These are phyloP conservation scores for Drosophila peninsularis DNA, from an alignment of 2,888 invertebrate species.

Conservation along the genomic window DNA sequence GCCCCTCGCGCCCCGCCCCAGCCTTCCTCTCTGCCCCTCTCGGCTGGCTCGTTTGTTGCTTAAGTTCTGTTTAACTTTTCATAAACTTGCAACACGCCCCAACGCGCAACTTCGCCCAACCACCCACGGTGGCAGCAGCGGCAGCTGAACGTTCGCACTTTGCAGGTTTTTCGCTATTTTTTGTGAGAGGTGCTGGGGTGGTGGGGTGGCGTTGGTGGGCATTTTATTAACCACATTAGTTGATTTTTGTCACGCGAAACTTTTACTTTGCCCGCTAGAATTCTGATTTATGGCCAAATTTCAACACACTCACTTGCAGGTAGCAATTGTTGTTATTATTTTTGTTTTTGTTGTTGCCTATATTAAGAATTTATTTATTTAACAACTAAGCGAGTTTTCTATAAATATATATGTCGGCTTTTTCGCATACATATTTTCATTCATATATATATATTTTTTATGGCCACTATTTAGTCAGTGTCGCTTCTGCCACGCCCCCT, in stretches of 20 bases:
- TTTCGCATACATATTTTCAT: constrained; percentile 8
- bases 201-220: not conserved
- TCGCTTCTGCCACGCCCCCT: constrained; percentile 29
- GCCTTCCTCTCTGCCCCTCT: not conserved
- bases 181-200: too few relatives aligned
- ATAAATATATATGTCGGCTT: constrained; percentile 10
- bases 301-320: constrained; percentile 58
- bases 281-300: constrained; percentile 73
- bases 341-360: constrained; percentile 48
- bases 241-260: constrained; percentile 82
- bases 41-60: constrained; percentile 61
- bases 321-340: constrained; percentile 14
- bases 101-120: constrained; percentile 11
- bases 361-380: constrained; percentile 75
- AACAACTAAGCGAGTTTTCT: constrained; percentile 42
- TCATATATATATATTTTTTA: constrained; percentile 28
- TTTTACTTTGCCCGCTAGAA: constrained; percentile 46
- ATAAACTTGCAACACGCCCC: constrained; percentile 72
- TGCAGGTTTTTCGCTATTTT: constrained; percentile 28
- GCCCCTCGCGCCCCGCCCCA: not conserved
- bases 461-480: constrained; percentile 43
- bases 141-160: constrained; percentile 26
- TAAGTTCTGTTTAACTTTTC: constrained; percentile 78
- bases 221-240: constrained; percentile 78
- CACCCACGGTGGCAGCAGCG: not conserved